A percentile compares a stretch with the other conserved stretches of the same genome.
These are phyloP conservation scores for Xylophagus ater DNA, from an alignment of 2,888 invertebrate genomes.

Conservation along the genomic window DNA sequence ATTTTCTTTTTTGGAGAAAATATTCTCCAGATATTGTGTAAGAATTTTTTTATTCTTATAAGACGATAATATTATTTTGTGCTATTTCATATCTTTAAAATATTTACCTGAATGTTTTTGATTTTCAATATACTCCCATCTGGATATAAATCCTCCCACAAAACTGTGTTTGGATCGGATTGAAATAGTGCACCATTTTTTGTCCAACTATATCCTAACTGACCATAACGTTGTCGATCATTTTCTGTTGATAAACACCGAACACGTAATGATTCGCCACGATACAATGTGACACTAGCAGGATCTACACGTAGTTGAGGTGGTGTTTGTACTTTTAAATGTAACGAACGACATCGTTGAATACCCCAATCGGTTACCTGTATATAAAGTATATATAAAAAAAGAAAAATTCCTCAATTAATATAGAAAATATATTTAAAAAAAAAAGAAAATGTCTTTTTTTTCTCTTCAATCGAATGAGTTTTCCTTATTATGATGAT, in stretches of 20 bases:
- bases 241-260: constrained; percentile 55
- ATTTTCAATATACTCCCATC: constrained; percentile 73
- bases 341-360: constrained; percentile 52
- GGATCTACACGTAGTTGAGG: constrained; percentile 55
- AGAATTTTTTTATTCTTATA: too few species aligned
- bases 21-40: not conserved
- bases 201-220: constrained; percentile 74
- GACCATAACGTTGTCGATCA: constrained; percentile 46
- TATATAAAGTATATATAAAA: constrained; percentile 34
- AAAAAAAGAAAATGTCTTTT: too few species aligned
- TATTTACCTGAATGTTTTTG: constrained; percentile 58
- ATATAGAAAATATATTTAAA: too few species aligned
- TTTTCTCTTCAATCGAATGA: too few species aligned
- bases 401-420: constrained; percentile 2
- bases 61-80: too few species aligned
- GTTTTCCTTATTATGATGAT: too few species aligned
- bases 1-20: not conserved
- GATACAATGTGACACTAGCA: constrained; percentile 53
- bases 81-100: not conserved
- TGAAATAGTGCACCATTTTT: constrained; percentile 64
- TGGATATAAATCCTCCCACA: constrained; percentile 76
- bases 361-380: constrained; percentile 55
- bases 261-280: constrained; percentile 36
- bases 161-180: constrained; percentile 60
- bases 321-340: constrained; percentile 48